Evolutionary conservation across 2,113 vertebrate species (phyloP), one percentile per base, ranked within the genome.

Genomic region (Athene cunicularia): DNA sequence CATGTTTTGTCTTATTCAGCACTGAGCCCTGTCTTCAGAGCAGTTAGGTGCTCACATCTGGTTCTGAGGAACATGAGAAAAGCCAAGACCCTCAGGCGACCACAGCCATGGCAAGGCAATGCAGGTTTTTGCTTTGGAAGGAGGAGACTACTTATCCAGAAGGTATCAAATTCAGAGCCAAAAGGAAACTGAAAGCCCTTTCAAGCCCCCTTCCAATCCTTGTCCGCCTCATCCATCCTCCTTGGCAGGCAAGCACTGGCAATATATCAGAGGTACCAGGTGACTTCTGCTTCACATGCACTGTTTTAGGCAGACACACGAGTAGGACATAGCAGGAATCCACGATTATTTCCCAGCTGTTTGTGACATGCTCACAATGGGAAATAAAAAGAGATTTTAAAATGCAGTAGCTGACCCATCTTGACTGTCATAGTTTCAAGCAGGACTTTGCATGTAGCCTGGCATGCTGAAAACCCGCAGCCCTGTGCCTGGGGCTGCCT

Each of bases 31-130:
- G 45, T 23, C 47, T 88, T 53, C 55, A 82, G 47, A 83, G 80
- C 28, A 89, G 13, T 72, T 43, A 56, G 72, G n/a, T 68, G 22
- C 62, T 88, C 33, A 33, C 56, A 27, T 71, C 22, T 67, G 37
- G 1, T 10, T 64, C 49, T 76, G 41, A 81, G 63, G 32, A 41
- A 23, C 70, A 30, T 28, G 49, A 63, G 47, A 24, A 64, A 64
- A 90, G 16, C 6, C 24, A 41, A 45, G 11, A 49, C 11, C 5
- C n/a, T 81, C 55, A 74, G 64, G n/a, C 0, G 0, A n/a, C 45
- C 12, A 17, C 16, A 30, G n/a, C 20, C 45, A 66, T 10, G 7
- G 55, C 74, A 62, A 90, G 12, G 50, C 56, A 74, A 79, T 12
- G 45, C 18, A 41, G 8, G 39, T 26, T 49, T 26, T 49, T 71